Conservation (phyloP, 2,113 vertebrate species). For the Gallinago media region DNA sequence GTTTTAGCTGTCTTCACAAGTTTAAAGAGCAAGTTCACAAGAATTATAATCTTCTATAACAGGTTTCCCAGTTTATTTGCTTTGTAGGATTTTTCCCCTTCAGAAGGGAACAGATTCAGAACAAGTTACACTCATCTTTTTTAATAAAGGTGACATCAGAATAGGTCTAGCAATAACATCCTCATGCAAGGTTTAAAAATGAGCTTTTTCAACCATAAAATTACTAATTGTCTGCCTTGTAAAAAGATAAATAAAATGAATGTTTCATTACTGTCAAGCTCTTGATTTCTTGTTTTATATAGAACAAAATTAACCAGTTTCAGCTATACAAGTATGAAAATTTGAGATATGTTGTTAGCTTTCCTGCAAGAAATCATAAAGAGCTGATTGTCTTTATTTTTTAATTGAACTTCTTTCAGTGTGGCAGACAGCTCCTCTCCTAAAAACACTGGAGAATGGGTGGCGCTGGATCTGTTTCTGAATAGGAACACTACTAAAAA, state of each 20-base stretch:
- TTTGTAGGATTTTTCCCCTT: not conserved
- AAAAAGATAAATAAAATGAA: slow-evolving; percentile 80
- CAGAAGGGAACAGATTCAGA: slow-evolving; percentile 36
- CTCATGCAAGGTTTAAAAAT: slow-evolving; percentile 71
- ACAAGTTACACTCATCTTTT: slow-evolving; percentile 42
- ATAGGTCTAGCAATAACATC: slow-evolving; percentile 66
- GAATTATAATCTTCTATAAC: not conserved
- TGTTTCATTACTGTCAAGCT: slow-evolving; percentile 76
- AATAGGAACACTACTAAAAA: not conserved
- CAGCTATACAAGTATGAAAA: slow-evolving; percentile 70
- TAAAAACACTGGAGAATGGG: not conserved
- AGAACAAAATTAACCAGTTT: slow-evolving; percentile 72
- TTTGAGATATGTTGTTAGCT: slow-evolving; percentile 71
- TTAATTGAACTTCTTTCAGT: slow-evolving; percentile 54
- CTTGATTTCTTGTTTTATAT: slow-evolving; percentile 74
- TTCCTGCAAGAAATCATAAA: slow-evolving; percentile 62
- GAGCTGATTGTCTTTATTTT: slow-evolving; percentile 61
- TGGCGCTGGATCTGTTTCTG: not conserved
- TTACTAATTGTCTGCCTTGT: slow-evolving; percentile 81
- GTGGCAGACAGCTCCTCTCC: slow-evolving; percentile 18
- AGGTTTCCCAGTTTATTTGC: not conserved
- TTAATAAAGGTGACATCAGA: slow-evolving; percentile 72
- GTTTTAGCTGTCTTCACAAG: not conserved
- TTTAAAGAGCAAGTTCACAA: not conserved
- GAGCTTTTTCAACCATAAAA: slow-evolving; percentile 79